phyloP scores from a whole-genome alignment of 2,888 invertebrate genomes.

The Tanytarsus gracilentus region DNA sequence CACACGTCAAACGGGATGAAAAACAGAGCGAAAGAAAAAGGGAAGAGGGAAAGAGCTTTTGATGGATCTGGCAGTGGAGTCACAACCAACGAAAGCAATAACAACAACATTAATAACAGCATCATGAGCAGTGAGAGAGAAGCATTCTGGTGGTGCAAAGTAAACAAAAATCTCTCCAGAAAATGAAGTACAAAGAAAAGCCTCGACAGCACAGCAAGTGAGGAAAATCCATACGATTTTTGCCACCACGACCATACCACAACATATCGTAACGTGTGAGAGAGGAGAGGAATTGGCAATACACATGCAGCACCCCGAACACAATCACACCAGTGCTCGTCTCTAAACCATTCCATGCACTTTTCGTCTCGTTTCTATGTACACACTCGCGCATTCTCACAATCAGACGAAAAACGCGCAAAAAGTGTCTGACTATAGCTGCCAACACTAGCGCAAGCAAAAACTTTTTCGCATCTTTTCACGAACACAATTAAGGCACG shows the following conservation, averaged over 20 bases:
- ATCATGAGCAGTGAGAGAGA: background rate
- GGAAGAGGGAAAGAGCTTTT: too few relatives aligned
- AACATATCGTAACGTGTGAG: background rate
- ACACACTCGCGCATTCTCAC: slow-evolving; percentile 27
- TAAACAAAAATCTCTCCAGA: background rate
- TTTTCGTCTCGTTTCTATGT: slow-evolving; percentile 18
- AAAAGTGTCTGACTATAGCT: slow-evolving; percentile 24
- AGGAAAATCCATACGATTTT: background rate
- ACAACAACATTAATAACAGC: too few relatives aligned
- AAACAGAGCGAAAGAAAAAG: too few relatives aligned
- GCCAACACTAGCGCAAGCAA: background rate
- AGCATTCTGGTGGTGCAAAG: background rate
- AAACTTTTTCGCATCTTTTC: background rate
- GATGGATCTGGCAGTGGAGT: too few relatives aligned
- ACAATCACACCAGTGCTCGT: background rate
- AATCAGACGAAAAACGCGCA: slow-evolving; percentile 25
- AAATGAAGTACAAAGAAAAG: background rate
- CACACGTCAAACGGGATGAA: too few relatives aligned
- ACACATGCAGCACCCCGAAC: background rate
- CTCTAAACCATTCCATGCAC: slow-evolving; percentile 20
- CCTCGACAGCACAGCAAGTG: background rate
- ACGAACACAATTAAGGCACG: background rate
- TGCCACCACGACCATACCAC: slow-evolving; percentile 1
- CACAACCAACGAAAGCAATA: too few relatives aligned
- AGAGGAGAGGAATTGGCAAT: background rate